Percentiles rank a stretch among this genome's conserved stretches.
Evolutionary conservation across 2,888 invertebrate genomes (phyloP).

Genomic region (Cheilosia variabilis): DNA sequence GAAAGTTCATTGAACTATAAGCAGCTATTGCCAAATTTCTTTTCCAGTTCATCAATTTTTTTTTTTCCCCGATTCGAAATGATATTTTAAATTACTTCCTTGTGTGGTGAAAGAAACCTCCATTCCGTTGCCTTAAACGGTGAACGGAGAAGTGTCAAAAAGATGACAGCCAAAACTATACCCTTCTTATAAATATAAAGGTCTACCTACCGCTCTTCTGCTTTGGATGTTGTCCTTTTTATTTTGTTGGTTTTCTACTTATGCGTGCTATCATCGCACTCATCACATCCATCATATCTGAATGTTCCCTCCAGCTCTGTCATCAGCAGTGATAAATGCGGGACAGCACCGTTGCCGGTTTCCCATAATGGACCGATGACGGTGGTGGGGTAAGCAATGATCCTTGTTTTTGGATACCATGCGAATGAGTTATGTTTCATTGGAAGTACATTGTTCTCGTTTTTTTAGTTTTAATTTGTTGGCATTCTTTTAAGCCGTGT

Average conservation of each 20-base stretch:
- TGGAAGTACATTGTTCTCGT: background rate
- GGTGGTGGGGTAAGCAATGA: conserved; percentile 6
- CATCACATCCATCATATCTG: conserved; percentile 63
- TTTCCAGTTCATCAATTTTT: no score
- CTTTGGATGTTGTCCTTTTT: conserved; percentile 49
- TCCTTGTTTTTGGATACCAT: conserved; percentile 13
- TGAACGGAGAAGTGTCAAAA: conserved; percentile 10
- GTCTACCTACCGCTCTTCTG: background rate
- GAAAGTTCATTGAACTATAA: no score
- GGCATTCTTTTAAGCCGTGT: conserved; percentile 18
- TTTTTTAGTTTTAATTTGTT: conserved; percentile 3
- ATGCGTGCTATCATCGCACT: conserved; percentile 45
- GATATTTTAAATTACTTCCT: background rate
- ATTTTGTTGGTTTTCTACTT: conserved; percentile 27
- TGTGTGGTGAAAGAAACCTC: background rate
- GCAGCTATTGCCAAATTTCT: no score
- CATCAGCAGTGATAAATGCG: conserved; percentile 57
- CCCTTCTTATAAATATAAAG: background rate
- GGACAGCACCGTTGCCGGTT: conserved; percentile 27
- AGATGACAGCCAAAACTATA: background rate
- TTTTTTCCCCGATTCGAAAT: no score
- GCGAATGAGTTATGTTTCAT: conserved; percentile 19
- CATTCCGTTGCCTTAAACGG: background rate
- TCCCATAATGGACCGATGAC: conserved; percentile 33
- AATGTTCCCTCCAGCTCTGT: conserved; percentile 45